phyloP scores from a whole-genome alignment of 2,888 invertebrate species.

The Physocephala rufipes region DNA sequence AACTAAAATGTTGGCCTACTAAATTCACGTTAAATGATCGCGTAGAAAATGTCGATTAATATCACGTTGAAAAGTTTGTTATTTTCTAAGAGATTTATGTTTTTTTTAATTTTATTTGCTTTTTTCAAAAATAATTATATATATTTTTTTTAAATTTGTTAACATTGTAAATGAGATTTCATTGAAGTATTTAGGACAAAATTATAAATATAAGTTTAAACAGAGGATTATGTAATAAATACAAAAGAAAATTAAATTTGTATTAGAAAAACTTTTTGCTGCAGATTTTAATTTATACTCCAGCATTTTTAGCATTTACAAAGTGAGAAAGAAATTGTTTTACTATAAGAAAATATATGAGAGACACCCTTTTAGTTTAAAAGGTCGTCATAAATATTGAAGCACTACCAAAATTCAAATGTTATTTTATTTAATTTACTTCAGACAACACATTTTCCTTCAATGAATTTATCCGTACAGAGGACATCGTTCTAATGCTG shows the following conservation, averaged over 20 bases:
- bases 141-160: conserved; percentile 12
- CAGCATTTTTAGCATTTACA: not conserved
- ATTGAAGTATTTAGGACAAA: conserved; percentile 29
- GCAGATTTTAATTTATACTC: too few species aligned
- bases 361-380: not conserved
- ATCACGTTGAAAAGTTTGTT: too few species aligned
- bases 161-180: conserved; percentile 24
- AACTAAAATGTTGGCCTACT: conserved; percentile 2
- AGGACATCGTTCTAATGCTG: too few species aligned
- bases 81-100: too few species aligned
- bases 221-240: conserved; percentile 12
- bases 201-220: conserved; percentile 28
- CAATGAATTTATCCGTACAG: too few species aligned
- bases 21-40: not conserved
- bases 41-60: too few species aligned
- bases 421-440: not conserved
- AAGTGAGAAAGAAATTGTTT: not conserved
- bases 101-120: too few species aligned
- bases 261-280: too few species aligned
- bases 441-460: too few species aligned
- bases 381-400: not conserved
- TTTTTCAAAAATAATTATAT: conserved; percentile 6
- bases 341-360: not conserved
- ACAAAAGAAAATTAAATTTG: conserved; percentile 13
- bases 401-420: too few species aligned